phyloP scores from a whole-genome alignment of 2,888 invertebrate species.

The Sceliomorpha sp. region DNA sequence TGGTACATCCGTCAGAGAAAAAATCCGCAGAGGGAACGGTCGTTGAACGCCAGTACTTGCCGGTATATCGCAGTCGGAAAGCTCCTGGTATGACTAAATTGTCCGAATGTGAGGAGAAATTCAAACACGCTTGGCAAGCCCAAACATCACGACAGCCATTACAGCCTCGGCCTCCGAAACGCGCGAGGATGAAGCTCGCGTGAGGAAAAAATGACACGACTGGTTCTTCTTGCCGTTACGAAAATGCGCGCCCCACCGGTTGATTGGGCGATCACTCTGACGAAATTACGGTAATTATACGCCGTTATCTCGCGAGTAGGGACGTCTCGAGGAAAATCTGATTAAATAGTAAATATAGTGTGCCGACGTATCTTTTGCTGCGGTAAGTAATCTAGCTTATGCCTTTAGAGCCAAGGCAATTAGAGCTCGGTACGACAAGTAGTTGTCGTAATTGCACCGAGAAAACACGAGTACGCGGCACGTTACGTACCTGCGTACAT shows the following conservation, averaged over 20 bases:
- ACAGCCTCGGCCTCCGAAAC: too few species aligned
- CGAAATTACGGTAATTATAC: constrained; percentile 16
- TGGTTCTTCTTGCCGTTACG: too few species aligned
- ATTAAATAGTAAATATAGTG: constrained; percentile 24
- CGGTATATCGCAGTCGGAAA: constrained; percentile 13
- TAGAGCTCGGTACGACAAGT: constrained; percentile 41
- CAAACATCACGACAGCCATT: background rate
- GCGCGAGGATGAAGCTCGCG: too few species aligned
- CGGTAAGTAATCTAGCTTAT: constrained; percentile 33
- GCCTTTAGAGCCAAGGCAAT: constrained; percentile 47
- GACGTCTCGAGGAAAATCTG: constrained; percentile 20
- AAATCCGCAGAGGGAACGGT: constrained; percentile 32
- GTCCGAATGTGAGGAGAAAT: constrained; percentile 15
- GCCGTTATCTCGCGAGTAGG: constrained; percentile 1
- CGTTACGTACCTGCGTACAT: constrained; percentile 35
- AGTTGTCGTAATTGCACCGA: constrained; percentile 49
- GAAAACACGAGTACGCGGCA: constrained; percentile 44
- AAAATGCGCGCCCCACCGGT: too few species aligned
- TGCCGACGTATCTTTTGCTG: constrained; percentile 18
- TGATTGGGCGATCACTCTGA: background rate
- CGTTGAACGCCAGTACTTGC: constrained; percentile 10
- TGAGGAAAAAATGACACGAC: too few species aligned
- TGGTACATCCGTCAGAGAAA: constrained; percentile 32
- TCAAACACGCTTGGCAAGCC: constrained; percentile 1
- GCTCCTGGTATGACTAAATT: constrained; percentile 19